Evolutionary conservation across 2,797 vertebrate species (phyloP).

Genomic region (Tympanoctomys barrerae): DNA sequence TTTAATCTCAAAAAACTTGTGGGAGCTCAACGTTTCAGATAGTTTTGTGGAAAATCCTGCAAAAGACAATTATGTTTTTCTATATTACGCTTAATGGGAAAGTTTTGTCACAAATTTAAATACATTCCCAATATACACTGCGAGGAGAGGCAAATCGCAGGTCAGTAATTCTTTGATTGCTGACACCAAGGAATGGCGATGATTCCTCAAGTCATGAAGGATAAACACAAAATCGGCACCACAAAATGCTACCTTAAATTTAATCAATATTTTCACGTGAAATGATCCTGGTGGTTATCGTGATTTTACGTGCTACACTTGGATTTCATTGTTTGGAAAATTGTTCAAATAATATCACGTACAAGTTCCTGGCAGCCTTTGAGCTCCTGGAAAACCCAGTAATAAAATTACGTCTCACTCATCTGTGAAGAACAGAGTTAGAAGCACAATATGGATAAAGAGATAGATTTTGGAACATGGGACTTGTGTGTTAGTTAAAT

Average conservation of each 20-base stretch:
- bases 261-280: neutral
- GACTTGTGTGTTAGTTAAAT: accelerated
- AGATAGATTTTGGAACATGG: neutral
- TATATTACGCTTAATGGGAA: neutral
- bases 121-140: neutral
- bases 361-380: neutral
- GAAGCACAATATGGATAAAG: neutral
- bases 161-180: neutral
- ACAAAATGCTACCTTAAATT: accelerated
- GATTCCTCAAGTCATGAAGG: neutral
- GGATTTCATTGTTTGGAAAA: neutral
- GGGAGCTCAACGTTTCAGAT: too few species aligned
- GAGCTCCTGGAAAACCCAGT: too few species aligned
- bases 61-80: too few species aligned
- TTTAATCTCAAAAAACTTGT: neutral
- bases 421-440: neutral
- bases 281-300: neutral
- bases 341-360: neutral
- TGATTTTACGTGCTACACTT: neutral
- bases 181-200: neutral
- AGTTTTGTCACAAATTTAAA: neutral
- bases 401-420: neutral
- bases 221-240: neutral
- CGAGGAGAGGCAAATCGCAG: accelerated
- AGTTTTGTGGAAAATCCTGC: neutral